Evolutionary conservation across 2,113 vertebrate species (phyloP).

Genomic region (Vulpes ferrilata): DNA sequence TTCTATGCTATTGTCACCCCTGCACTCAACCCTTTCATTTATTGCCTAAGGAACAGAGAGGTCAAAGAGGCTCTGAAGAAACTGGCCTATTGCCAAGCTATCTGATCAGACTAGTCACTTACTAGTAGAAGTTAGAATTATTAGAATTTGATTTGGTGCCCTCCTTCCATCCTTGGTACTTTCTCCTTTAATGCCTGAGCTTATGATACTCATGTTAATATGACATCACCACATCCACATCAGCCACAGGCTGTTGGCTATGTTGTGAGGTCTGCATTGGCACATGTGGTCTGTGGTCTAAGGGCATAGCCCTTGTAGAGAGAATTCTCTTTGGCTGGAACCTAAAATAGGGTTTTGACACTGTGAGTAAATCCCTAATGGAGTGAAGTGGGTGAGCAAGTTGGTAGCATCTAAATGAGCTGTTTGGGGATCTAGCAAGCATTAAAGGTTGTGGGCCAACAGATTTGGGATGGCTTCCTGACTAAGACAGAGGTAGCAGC

Average conservation of each 20-base stretch:
- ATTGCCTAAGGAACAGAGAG: slow-evolving; percentile 83
- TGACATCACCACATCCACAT: too few species aligned
- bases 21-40: slow-evolving; percentile 84
- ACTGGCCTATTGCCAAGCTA: slow-evolving; percentile 14
- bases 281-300: not conserved
- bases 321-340: not conserved
- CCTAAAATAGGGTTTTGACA: not conserved
- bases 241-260: not conserved
- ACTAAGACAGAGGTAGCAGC: not conserved
- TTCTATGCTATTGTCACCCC: slow-evolving; percentile 83
- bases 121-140: too few species aligned
- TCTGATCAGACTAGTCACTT: not conserved
- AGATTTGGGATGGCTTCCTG: not conserved
- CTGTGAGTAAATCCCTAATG: not conserved
- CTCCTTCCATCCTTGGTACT: too few species aligned
- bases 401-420: not conserved
- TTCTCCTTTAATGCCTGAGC: not conserved
- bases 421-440: not conserved
- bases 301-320: rapidly evolving
- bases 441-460: not conserved
- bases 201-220: not conserved
- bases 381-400: not conserved
- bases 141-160: not conserved
- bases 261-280: not conserved
- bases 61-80: slow-evolving; percentile 81